Conservation (phyloP, 2,797 vertebrate genomes). For the Phylloscopus collybita region DNA sequence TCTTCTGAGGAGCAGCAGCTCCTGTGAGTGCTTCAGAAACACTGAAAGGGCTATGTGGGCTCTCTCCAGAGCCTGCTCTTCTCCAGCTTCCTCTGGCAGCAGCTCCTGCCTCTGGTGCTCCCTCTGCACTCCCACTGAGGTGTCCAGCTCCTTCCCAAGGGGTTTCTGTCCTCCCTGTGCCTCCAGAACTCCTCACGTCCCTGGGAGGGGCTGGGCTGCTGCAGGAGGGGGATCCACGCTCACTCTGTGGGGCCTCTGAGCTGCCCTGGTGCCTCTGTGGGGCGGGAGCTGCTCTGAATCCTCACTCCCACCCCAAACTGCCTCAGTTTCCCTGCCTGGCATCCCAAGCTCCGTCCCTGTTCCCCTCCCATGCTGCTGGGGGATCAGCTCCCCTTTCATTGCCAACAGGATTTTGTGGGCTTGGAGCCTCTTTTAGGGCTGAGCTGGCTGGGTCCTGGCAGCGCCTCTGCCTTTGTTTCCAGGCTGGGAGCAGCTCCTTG, state of each 20-base stretch:
- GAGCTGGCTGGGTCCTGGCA: not conserved
- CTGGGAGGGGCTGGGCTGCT: not conserved
- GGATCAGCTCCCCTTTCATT: not conserved
- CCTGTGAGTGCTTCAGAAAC: not conserved
- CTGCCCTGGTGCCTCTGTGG: not conserved
- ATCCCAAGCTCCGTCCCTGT: not conserved
- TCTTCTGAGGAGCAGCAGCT: not conserved
- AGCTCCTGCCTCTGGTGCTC: fast-evolving
- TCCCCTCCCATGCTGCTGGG: fast-evolving
- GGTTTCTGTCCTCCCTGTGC: not conserved
- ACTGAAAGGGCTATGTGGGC: not conserved
- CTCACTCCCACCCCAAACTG: not conserved
- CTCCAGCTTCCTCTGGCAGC: not conserved
- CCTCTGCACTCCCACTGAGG: fast-evolving
- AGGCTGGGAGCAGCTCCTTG: not conserved
- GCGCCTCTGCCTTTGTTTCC: not conserved
- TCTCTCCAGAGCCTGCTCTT: not conserved
- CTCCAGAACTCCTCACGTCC: not conserved
- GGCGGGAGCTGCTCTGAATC: not conserved
- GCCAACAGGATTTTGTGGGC: not conserved
- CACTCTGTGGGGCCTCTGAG: fast-evolving
- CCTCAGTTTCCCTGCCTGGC: not conserved
- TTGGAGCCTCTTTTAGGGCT: no score
- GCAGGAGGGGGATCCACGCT: fast-evolving
- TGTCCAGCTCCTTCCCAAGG: not conserved